Percentiles rank a stretch among this genome's conserved stretches.
Evolutionary conservation across 2,888 invertebrate species (phyloP).

Genomic region (Eudasyphora cyanicolor): DNA sequence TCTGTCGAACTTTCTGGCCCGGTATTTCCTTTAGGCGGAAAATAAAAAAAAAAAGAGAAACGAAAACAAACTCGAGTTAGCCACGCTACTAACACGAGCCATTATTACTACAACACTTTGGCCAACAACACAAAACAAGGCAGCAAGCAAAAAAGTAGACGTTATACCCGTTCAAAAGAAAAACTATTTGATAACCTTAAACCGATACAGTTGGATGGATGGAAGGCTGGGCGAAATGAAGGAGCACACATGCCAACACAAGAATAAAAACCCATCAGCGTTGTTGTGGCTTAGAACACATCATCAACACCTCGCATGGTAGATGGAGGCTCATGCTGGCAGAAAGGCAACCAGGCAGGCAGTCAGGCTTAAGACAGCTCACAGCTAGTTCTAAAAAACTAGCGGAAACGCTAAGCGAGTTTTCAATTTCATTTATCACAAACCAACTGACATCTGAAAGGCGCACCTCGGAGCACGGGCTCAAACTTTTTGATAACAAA

Average conservation of each 20-base stretch:
- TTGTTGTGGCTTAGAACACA: constrained; percentile 11
- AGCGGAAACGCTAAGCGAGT: constrained; percentile 49
- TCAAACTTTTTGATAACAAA: constrained; percentile 50
- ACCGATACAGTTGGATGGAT: constrained; percentile 60
- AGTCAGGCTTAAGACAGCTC: constrained; percentile 1
- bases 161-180: constrained; percentile 18
- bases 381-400: constrained; percentile 32
- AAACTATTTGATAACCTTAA: constrained; percentile 60
- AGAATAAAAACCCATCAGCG: neutral
- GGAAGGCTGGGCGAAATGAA: too few relatives aligned
- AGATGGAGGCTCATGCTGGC: neutral
- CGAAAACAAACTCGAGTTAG: neutral
- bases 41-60: too few relatives aligned
- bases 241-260: constrained; percentile 31
- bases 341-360: neutral
- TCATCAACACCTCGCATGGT: constrained; percentile 38
- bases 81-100: constrained; percentile 34
- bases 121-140: constrained; percentile 3
- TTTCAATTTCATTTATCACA: constrained; percentile 63
- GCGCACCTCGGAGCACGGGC: constrained; percentile 51
- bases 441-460: constrained; percentile 60
- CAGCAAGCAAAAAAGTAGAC: constrained; percentile 33
- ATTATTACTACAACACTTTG: constrained; percentile 30
- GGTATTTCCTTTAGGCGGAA: neutral
- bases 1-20: constrained; percentile 22